Base-by-base conservation (phyloP, 2,888 invertebrate genomes). In the Andrena bicolor region DNA sequence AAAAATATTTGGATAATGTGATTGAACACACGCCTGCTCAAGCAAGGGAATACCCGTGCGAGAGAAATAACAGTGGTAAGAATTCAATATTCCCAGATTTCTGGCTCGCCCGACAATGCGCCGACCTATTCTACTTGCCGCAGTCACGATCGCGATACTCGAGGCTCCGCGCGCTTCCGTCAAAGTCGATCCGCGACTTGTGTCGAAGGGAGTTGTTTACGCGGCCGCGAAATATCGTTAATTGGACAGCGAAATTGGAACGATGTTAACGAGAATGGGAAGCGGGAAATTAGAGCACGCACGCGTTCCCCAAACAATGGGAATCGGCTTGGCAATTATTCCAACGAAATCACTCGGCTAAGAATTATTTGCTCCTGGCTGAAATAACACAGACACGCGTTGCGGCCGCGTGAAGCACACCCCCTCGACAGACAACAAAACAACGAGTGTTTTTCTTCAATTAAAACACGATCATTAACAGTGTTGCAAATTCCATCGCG, bases 71-170 rank as follows among this genome's bases (percentile, higher is more conserved):
- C 2, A 6, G 2, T 60, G 20, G 26, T 26, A 51, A 5, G 16
- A 41, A n/a, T 48, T 71, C 61, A n/a, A 63, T 66, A 23, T 48
- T 56, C 35, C 35, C 28, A 20, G 41, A 35, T 23, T 53, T 65
- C 23, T 3, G 53, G 13, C 30, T 23, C 23, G 61, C 5, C 56
- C 26, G 28, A 10, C 5, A n/a, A 63, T 28, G 23, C 63, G 53
- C 72, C n/a, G n/a, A 72, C 35, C 63, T 72, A 56, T 79, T 68
- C 80, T 30, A 80, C 63, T 51, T 26, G 26, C 20, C 65, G 65
- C 28, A 13, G 23, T 23, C 35, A 41, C 13, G 41, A 63, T 63
- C 35, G 35, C 23, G 35, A 4, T 32, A 35, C 41, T 41, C 8
- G 63, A 13, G 23, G 20, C 41, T 41, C 41, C 20, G 32, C 20